Conservation (phyloP, 2,888 invertebrate genomes). For the Danaus chrysippus region DNA sequence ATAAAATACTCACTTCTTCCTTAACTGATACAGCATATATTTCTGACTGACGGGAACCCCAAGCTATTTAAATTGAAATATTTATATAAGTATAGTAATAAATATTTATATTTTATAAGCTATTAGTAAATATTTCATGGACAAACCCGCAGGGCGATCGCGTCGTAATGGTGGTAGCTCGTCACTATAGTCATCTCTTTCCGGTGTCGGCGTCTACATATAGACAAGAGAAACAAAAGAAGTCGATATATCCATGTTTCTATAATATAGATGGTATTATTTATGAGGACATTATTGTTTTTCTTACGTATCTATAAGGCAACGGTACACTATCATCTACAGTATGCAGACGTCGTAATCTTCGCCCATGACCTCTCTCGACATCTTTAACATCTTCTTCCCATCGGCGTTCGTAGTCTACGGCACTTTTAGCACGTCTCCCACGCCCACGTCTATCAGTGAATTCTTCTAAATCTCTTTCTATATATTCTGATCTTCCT, state of each 20-base stretch:
- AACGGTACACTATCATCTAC: constrained; percentile 50
- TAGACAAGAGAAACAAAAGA: constrained; percentile 29
- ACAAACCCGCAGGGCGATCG: constrained; percentile 48
- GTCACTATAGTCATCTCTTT: constrained; percentile 69
- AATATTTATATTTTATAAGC: not conserved
- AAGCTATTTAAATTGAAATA: constrained; percentile 38
- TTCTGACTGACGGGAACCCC: constrained; percentile 63
- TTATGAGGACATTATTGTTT: not conserved
- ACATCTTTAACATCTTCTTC: constrained; percentile 34
- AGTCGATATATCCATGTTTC: not conserved
- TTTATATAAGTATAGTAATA: not conserved
- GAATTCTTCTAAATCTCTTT: constrained; percentile 52
- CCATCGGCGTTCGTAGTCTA: constrained; percentile 47
- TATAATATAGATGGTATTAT: not conserved
- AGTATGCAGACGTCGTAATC: constrained; percentile 55
- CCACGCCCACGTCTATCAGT: constrained; percentile 42
- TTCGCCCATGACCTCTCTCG: constrained; percentile 38
- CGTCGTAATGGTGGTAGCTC: constrained; percentile 50
- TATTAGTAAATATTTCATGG: not conserved
- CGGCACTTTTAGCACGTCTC: constrained; percentile 59
- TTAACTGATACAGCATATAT: constrained; percentile 48
- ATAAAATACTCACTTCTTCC: constrained; percentile 49
- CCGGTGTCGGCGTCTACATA: constrained; percentile 60
- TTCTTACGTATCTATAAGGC: constrained; percentile 42
- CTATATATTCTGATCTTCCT: constrained; percentile 59